These are phyloP conservation scores for Drosophila kanekoi DNA, from an alignment of 2,888 invertebrate species.

Conservation along the genomic window DNA sequence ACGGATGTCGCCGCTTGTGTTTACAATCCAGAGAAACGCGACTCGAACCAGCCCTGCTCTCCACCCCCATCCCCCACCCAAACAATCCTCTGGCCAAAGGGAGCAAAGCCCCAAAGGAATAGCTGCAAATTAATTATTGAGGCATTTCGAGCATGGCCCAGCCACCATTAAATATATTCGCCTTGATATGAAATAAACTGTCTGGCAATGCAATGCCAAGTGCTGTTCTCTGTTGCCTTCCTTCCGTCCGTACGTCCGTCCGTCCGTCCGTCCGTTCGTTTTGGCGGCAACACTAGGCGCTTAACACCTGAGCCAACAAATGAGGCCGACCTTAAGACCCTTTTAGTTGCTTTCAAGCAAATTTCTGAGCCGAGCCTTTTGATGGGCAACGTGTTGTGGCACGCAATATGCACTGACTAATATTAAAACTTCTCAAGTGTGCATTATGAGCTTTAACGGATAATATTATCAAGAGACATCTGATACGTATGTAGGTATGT, in stretches of 20 bases:
- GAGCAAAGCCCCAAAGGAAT: not conserved
- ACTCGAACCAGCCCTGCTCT: not conserved
- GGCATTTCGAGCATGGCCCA: slow-evolving; percentile 39
- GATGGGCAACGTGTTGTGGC: too few relatives aligned
- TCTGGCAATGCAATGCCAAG: slow-evolving; percentile 34
- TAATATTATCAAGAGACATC: too few relatives aligned
- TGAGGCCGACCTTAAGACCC: not conserved
- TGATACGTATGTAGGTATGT: too few relatives aligned
- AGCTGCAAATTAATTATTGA: slow-evolving; percentile 59
- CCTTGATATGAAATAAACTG: slow-evolving; percentile 48
- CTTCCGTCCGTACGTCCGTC: too few relatives aligned
- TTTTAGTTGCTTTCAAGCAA: not conserved
- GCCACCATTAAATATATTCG: slow-evolving; percentile 26
- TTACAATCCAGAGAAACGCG: slow-evolving; percentile 41
- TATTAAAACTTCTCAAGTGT: too few relatives aligned
- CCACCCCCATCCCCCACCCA: not conserved
- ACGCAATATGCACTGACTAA: too few relatives aligned
- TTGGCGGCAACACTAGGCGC: not conserved
- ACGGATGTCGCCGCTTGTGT: slow-evolving; percentile 70
- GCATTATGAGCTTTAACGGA: too few relatives aligned
- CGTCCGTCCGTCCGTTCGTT: not conserved
- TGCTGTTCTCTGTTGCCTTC: slow-evolving; percentile 7
- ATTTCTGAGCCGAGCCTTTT: too few relatives aligned
- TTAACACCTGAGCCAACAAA: slow-evolving; percentile 10
- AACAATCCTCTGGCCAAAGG: not conserved